Base-by-base conservation (phyloP, 2,113 vertebrate species). In the Anguilla japonica region DNA sequence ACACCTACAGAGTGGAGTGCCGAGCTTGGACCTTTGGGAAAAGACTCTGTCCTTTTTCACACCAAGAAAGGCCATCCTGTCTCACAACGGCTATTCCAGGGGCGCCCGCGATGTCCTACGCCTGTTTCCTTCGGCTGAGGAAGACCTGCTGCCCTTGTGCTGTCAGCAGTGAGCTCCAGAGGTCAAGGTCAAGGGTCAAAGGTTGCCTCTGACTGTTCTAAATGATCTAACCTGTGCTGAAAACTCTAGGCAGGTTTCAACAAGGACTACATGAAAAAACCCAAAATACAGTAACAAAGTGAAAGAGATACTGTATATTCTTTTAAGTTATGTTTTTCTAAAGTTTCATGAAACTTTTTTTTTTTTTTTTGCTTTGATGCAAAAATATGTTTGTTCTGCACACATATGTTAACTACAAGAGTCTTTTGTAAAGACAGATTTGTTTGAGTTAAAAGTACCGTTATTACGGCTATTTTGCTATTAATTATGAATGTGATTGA, bases 41-140 rank as follows among this genome's bases (percentile, higher is more conserved):
- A 95, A 91, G 89, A 94, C 94, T 0, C 90, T 95, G 29, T 94
- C 92, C 43, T 93, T 95, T 78, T 93, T 96, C 92, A 92, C 96
- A 0, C 88, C 92, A 50, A 95, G 92, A 86, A 94, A 90, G 86
- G 91, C 91, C 26, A 83, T 90, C 26, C 91, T 95, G 82, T 94
- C 94, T 85, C 91, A 89, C 3, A 91, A 93, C 2, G 94, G 95
- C 84, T 96, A 92, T 91, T 95, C 88, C 83, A 93, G 89, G 84
- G 92, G 93, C 46, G 93, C 95, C 79, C 93, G 94, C 86, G 93
- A 95, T 7, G 93, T 89, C n/a, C 86, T 96, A 90, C 93, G 94
- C 26, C 84, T 96, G 26, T 93, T 95, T 71, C 92, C 93, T 13
- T 87, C 88, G 5, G 60, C 91, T 7, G 90, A 92, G 0, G 93